Base-by-base conservation (phyloP, 2,888 invertebrate species). In the Pollenia griseotomentosa region DNA sequence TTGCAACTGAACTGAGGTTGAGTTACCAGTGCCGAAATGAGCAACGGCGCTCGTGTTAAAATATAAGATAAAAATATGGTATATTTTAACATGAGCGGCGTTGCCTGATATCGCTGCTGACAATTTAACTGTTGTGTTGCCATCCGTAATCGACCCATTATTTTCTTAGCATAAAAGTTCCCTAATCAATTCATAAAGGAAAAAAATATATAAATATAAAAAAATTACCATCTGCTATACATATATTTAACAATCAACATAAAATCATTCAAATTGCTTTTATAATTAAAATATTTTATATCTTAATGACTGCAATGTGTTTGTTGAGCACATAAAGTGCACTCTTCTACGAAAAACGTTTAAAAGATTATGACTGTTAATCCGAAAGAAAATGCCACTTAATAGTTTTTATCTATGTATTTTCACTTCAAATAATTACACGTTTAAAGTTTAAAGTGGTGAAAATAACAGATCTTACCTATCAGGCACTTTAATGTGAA, bases 361-460 rank as follows among this genome's bases (percentile, higher is more conserved):
- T 65, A 23, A 55, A 46, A 65, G 73, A 65, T 80, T 63, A 73
- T 53, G 55, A 1, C 44, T 59, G 51, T 42, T 79, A 59, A 79
- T 61, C 51, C 44, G 2, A 14, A 61, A 33, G 8, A 16, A 79
- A 71, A 73, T 0, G 46, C 48, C 65, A 57, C 75, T 46, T 53
- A 53, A 77, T 75, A 77, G 61, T 48, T 74, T 19, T 23, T 16
- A 66, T 55, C 23, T 14, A 57, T n/a, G n/a, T n/a, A n/a, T 51
- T 63, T 48, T 14, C 42, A 61, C 9, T 63, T 53, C 19, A 77
- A 48, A 23, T 75, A 57, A 10, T 11, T 57, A 57, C 57, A 23
- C 3, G 9, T 83, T 65, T n/a, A 51, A 66, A 74, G 68, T 51
- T 75, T 85, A 71, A 57, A 65, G 57, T 71, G 51, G 11, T 65